Evolutionary conservation across 2,797 vertebrate genomes (phyloP), one percentile per base, ranked within the genome.

Genomic region (Nothura maculosa): DNA sequence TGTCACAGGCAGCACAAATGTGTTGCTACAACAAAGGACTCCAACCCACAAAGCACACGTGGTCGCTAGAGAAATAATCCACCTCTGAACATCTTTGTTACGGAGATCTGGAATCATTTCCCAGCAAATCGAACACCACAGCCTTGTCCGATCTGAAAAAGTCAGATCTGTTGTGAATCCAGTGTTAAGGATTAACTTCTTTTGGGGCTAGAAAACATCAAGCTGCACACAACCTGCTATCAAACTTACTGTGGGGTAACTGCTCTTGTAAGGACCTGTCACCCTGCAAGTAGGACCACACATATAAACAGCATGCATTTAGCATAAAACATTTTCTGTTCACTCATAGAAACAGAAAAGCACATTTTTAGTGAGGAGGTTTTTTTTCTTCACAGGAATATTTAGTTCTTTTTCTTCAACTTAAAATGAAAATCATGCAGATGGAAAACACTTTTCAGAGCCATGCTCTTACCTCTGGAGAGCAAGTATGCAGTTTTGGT

Each of bases 21-120:
- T 0, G 4, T 57, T 85, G 0, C 40, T 9, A 9, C 1, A n/a
- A 22, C 40, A 10, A 3, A 28, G 36, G 19, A 45, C 19, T 19
- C 50, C n/a, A 27, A 38, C 1, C 77, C 70, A 30, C 16, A 58
- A 27, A 7, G 22, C 5, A 3, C 2, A 0, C 1, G 4, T 5
- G 36, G 19, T 85, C 54, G 52, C 21, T 55, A 73, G 42, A 58
- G 32, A 28, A 32, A 7, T 0, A 12, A 43, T 10, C 12, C 19
- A 80, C 61, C n/a, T 50, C 61, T 69, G 60, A 62, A 58, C 30
- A 30, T 24, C 36, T 30, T 63, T 38, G 48, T 20, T 36, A 36
- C 15, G 12, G 36, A 52, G 5, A 62, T 0, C 16, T 27, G 57
- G 28, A 69, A 60, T 67, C 38, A 48, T 61, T 85, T 78, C 34